Percentiles rank a stretch among this genome's conserved stretches.
Evolutionary conservation across 2,797 vertebrate species (phyloP).

Genomic region (Oreochromis grahami): DNA sequence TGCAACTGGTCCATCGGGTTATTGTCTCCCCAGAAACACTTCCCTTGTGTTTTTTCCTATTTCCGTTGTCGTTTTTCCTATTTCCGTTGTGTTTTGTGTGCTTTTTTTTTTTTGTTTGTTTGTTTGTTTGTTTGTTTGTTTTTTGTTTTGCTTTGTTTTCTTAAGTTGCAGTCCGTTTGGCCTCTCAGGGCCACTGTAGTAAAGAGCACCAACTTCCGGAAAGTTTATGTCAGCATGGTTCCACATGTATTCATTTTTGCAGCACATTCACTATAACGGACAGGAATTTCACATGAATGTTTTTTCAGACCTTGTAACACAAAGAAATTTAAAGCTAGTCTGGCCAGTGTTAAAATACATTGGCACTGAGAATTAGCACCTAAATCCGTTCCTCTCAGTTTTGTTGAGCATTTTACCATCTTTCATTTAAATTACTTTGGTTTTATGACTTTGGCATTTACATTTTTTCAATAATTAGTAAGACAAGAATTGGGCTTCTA

Average conservation of each 20-base stretch:
- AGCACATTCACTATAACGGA: neutral
- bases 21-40: neutral
- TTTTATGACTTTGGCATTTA: neutral
- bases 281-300: neutral
- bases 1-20: no score
- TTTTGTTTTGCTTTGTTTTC: neutral
- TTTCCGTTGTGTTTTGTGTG: neutral
- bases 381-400: neutral
- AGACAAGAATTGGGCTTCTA: neutral
- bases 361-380: neutral
- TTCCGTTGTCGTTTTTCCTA: no score
- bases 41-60: neutral
- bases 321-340: neutral
- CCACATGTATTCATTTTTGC: neutral
- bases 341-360: neutral
- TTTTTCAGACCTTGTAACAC: neutral
- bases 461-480: neutral
- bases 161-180: neutral
- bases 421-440: neutral
- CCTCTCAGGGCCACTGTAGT: neutral
- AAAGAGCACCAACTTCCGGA: neutral
- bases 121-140: no score
- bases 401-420: neutral
- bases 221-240: neutral
- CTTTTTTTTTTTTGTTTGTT: neutral